These are phyloP conservation scores for Lasioglossum figueresi DNA, from an alignment of 2,888 invertebrate genomes.

Conservation along the genomic window DNA sequence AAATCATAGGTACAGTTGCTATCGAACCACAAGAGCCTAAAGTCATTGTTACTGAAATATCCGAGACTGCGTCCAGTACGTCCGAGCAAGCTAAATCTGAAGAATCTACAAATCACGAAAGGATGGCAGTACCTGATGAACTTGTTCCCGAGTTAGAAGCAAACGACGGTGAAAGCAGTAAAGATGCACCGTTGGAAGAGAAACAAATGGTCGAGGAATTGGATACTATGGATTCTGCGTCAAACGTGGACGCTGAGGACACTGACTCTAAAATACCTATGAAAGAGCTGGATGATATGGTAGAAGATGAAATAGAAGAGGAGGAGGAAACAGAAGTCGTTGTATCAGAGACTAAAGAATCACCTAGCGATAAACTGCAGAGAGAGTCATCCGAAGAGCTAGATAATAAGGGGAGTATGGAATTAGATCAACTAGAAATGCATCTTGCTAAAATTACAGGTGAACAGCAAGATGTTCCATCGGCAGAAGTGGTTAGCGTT, in stretches of 20 bases:
- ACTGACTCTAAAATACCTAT: constrained; percentile 80
- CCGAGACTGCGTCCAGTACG: constrained; percentile 50
- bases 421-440: constrained; percentile 74
- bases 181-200: constrained; percentile 44
- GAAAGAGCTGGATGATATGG: constrained; percentile 51
- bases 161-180: constrained; percentile 46
- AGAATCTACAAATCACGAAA: constrained; percentile 49
- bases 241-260: constrained; percentile 83
- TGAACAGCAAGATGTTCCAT: constrained; percentile 71
- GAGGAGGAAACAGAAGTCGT: constrained; percentile 63
- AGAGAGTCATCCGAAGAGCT: constrained; percentile 49
- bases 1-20: constrained; percentile 83
- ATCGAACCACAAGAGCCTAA: constrained; percentile 75
- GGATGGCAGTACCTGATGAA: constrained; percentile 46
- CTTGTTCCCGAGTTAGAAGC: constrained; percentile 48
- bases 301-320: constrained; percentile 73
- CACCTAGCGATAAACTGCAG: constrained; percentile 49
- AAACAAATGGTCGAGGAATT: constrained; percentile 55
- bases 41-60: constrained; percentile 63
- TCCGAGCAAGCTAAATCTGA: constrained; percentile 56
- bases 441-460: constrained; percentile 77
- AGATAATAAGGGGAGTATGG: constrained; percentile 60
- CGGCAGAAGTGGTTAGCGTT: constrained; percentile 69
- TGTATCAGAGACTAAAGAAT: constrained; percentile 46
- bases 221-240: constrained; percentile 50